Conservation (phyloP, 1,140 invertebrate species). For the Drosophila santomea region DNA sequence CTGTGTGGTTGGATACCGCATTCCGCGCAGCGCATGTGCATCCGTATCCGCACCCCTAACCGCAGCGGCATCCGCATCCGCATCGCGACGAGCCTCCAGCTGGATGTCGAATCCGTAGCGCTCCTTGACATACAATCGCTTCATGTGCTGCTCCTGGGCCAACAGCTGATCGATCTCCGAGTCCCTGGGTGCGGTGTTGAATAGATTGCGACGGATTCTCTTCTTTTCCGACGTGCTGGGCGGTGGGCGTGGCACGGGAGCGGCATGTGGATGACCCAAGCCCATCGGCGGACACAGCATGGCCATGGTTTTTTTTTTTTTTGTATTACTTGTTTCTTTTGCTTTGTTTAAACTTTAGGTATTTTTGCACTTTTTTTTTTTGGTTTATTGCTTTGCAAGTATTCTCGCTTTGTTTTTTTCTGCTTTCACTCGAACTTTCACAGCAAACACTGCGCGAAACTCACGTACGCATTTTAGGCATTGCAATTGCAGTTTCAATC, state of each 20-base stretch:
- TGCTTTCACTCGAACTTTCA: conserved; percentile 65
- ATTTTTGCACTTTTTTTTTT: conserved; percentile 4
- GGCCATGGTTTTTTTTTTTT: not conserved
- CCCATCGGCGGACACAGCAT: conserved; percentile 13
- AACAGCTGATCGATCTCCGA: conserved; percentile 24
- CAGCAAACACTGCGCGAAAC: conserved; percentile 31
- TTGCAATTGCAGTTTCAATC: conserved; percentile 45
- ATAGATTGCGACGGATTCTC: conserved; percentile 40
- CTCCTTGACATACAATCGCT: not conserved
- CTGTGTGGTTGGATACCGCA: not conserved
- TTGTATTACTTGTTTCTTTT: conserved; percentile 10
- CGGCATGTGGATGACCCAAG: conserved; percentile 1
- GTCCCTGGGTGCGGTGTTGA: conserved; percentile 11
- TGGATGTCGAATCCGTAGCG: conserved; percentile 28
- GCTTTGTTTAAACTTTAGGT: conserved; percentile 7
- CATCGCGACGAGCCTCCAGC: not conserved
- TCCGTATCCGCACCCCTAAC: not conserved
- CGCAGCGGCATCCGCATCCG: not conserved
- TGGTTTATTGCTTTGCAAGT: conserved; percentile 20
- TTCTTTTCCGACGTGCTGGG: conserved; percentile 6
- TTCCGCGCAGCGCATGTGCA: not conserved
- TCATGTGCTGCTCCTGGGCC: conserved; percentile 7
- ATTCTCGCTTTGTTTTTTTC: conserved; percentile 31
- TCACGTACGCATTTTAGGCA: conserved; percentile 59
- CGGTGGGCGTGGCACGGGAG: not conserved